phyloP scores from a whole-genome alignment of 1,140 invertebrate species.

The Drosophila takahashii region DNA sequence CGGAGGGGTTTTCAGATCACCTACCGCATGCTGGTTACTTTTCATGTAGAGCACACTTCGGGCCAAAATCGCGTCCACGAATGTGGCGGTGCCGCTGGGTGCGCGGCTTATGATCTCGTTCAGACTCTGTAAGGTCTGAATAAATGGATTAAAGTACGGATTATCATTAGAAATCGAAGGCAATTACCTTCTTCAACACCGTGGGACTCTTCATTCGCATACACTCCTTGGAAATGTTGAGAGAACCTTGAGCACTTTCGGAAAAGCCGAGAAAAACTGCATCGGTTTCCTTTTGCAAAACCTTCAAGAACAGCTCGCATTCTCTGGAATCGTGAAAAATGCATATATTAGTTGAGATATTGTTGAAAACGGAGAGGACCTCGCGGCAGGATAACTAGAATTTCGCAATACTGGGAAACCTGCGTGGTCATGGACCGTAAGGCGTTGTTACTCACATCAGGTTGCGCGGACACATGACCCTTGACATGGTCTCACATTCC shows the following conservation, averaged over 20 bases:
- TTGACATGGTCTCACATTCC: constrained; percentile 25
- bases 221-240: constrained; percentile 2
- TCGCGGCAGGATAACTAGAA: not conserved
- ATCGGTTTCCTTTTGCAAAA: constrained; percentile 26
- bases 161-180: not conserved
- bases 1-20: not conserved
- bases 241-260: not conserved
- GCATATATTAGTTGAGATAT: not conserved
- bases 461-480: constrained; percentile 33
- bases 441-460: constrained; percentile 40
- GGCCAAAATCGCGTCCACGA: constrained; percentile 36
- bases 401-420: not conserved
- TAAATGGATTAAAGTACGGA: not conserved
- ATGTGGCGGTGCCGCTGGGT: constrained; percentile 9
- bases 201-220: constrained; percentile 9
- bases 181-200: constrained; percentile 2
- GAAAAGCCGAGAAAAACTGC: constrained; percentile 2
- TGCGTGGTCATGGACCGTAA: not conserved
- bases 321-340: constrained; percentile 28
- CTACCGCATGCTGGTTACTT: constrained; percentile 26
- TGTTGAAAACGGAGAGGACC: not conserved
- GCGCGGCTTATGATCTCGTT: constrained; percentile 46
- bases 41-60: constrained; percentile 32
- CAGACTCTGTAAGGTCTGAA: constrained; percentile 19
- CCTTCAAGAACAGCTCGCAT: constrained; percentile 42